Evolutionary conservation across 2,888 invertebrate genomes (phyloP).

Genomic region (Chironomus riparius): DNA sequence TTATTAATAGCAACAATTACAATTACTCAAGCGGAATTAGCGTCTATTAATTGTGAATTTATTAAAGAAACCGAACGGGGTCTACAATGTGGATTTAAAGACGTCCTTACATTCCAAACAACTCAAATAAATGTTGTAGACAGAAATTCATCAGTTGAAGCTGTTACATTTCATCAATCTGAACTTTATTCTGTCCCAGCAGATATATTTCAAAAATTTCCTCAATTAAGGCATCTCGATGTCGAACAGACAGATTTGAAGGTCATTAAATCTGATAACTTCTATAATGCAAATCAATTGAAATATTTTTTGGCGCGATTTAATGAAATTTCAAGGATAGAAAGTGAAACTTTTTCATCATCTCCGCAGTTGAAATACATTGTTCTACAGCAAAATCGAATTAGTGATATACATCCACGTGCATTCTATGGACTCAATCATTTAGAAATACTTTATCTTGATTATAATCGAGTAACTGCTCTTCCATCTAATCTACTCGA

Average conservation of each 20-base stretch:
- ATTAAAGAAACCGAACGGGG: conserved; percentile 4
- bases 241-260: conserved; percentile 9
- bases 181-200: conserved; percentile 2
- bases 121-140: background rate
- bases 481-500: background rate
- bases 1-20: background rate
- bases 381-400: conserved; percentile 1
- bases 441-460: conserved; percentile 15
- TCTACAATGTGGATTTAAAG: conserved; percentile 7
- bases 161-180: conserved; percentile 11
- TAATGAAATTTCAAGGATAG: background rate
- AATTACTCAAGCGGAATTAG: background rate
- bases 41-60: background rate
- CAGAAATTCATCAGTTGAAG: background rate
- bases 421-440: conserved; percentile 5
- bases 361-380: background rate
- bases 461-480: background rate
- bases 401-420: background rate
- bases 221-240: conserved; percentile 4
- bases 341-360: background rate
- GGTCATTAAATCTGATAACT: background rate
- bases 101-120: background rate
- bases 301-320: conserved; percentile 17
- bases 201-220: background rate
- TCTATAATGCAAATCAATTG: background rate